phyloP scores from a whole-genome alignment of 2,888 invertebrate genomes.

The Acrobasis suavella region DNA sequence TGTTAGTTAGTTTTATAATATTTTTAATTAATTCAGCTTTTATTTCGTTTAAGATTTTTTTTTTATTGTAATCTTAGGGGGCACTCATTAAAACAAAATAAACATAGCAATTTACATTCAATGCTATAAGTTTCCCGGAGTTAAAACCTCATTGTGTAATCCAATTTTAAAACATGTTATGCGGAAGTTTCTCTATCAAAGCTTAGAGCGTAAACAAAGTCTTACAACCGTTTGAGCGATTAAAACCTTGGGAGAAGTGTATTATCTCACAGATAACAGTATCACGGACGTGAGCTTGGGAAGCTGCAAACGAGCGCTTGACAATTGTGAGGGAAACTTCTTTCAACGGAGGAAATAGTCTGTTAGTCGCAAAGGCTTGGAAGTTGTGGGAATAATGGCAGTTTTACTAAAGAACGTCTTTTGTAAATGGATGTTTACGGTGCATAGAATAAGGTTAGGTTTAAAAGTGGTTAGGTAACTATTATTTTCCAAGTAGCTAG shows the following conservation, averaged over 20 bases:
- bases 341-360: not conserved
- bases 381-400: not conserved
- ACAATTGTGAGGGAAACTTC: slow-evolving; percentile 11
- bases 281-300: slow-evolving; percentile 33
- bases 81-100: no score
- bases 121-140: no score
- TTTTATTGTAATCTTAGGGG: no score
- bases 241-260: slow-evolving; percentile 24
- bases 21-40: no score
- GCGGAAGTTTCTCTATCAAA: not conserved
- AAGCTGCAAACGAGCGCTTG: slow-evolving; percentile 16
- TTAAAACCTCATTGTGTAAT: not conserved
- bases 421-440: not conserved
- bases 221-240: slow-evolving; percentile 49
- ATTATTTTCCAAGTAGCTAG: no score
- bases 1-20: no score
- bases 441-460: no score
- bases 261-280: slow-evolving; percentile 38
- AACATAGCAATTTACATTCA: no score
- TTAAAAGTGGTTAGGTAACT: no score
- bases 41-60: no score
- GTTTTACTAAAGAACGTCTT: not conserved
- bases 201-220: slow-evolving; percentile 4
- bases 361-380: not conserved
- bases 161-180: no score